A percentile compares a stretch with the other conserved stretches of the same genome.
These are phyloP conservation scores for Cydia strobilella DNA, from an alignment of 1,140 invertebrate species.

Conservation along the genomic window DNA sequence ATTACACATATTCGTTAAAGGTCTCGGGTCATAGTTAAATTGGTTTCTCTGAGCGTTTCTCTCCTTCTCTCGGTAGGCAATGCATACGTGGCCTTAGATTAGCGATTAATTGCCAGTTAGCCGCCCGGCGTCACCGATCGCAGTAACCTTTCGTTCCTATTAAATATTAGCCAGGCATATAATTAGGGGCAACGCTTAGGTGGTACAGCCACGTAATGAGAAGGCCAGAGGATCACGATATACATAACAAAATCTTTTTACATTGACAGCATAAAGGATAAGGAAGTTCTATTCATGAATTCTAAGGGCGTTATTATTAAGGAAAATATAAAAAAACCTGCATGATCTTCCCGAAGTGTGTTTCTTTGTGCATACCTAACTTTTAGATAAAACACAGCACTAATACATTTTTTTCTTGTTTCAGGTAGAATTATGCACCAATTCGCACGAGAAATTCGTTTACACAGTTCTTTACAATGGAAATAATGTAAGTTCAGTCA, in stretches of 20 bases:
- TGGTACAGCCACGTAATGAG: constrained; percentile 1
- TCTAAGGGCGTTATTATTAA: not conserved
- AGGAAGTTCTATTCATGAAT: not conserved
- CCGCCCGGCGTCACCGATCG: constrained; percentile 3
- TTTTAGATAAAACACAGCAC: constrained; percentile 45
- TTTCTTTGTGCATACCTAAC: not conserved
- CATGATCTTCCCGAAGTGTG: not conserved
- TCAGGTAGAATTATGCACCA: constrained; percentile 80
- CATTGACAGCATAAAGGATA: not conserved
- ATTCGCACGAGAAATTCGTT: constrained; percentile 73
- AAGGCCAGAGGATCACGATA: not conserved
- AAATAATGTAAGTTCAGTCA: constrained; percentile 70
- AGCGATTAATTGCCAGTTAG: constrained; percentile 29
- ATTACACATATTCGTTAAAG: not conserved
- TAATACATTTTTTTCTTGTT: constrained; percentile 79
- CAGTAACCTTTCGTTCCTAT: not conserved
- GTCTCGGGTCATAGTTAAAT: not conserved
- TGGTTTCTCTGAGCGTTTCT: not conserved
- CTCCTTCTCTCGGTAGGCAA: not conserved
- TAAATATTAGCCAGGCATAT: constrained; percentile 16
- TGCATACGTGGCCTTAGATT: constrained; percentile 7
- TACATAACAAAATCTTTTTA: not conserved
- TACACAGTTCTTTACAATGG: constrained; percentile 54
- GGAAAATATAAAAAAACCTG: not conserved
- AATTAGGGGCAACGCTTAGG: not conserved